Base-by-base conservation (phyloP, 37 sponge, comb jelly and placozoan genomes). In the Aphrocallistes beatrix region DNA sequence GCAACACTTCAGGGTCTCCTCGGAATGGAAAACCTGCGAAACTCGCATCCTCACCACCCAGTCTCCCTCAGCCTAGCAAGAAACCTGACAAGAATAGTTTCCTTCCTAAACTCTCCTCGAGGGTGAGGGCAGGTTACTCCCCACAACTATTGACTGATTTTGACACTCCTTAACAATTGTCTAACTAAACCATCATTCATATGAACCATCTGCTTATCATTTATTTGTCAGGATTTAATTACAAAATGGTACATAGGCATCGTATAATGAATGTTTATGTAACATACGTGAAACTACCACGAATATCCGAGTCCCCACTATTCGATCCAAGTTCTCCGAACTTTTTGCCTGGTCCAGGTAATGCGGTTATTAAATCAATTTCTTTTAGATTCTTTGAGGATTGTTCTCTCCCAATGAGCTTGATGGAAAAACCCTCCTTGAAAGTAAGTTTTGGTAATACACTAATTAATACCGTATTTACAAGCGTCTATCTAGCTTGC, bases 301-400 rank as follows among this genome's bases (percentile, higher is more conserved):
- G n/a, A n/a, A n/a, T n/a, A n/a, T n/a, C n/a, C n/a, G n/a, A n/a
- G n/a, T n/a, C n/a, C n/a, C n/a, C n/a, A n/a, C n/a, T n/a, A n/a
- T n/a, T n/a, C n/a, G n/a, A n/a, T n/a, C n/a, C n/a, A n/a, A n/a
- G n/a, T n/a, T n/a, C n/a, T n/a, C n/a, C n/a, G n/a, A n/a, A n/a
- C n/a, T n/a, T n/a, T n/a, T n/a, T n/a, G n/a, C n/a, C n/a, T n/a
- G n/a, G n/a, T n/a, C n/a, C n/a, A n/a, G n/a, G n/a, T n/a, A n/a
- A n/a, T n/a, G n/a, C n/a, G n/a, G n/a, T n/a, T n/a, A n/a, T n/a
- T n/a, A n/a, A n/a, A n/a, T n/a, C n/a, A n/a, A n/a, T n/a, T n/a
- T n/a, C n/a, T 60, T 19, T 21, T 60, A 60, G 75, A 25, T 60
- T 60, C 75, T 60, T 60, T 28, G 75, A 60, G n/a, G 75, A 60